These are phyloP conservation scores for Hormaphis cornu DNA, from an alignment of 1,140 invertebrate species.

Conservation along the genomic window DNA sequence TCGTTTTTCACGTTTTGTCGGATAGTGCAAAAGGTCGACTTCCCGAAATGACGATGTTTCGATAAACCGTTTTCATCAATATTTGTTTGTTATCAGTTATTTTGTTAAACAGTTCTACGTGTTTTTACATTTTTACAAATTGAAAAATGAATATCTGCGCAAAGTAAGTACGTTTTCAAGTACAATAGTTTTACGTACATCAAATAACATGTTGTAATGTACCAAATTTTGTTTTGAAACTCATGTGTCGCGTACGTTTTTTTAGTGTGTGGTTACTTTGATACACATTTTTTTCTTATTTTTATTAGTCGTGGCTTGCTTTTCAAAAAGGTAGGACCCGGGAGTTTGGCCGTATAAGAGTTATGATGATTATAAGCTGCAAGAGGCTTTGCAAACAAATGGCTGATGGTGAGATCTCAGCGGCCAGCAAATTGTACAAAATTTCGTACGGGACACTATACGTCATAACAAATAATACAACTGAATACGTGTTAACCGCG, in stretches of 20 bases:
- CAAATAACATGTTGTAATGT: not conserved
- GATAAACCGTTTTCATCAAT: too few species aligned
- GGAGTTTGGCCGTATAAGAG: not conserved
- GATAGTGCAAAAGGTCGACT: too few species aligned
- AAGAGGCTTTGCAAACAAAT: not conserved
- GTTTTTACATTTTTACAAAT: too few species aligned
- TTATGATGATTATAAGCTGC: not conserved
- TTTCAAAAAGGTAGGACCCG: not conserved
- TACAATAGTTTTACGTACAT: not conserved
- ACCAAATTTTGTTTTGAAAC: not conserved
- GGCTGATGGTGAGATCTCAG: not conserved
- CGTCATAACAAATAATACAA: not conserved
- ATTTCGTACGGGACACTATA: not conserved
- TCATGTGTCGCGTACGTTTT: not conserved
- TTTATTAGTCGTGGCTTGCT: not conserved
- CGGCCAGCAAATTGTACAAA: not conserved
- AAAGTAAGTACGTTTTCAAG: not conserved
- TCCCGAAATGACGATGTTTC: too few species aligned
- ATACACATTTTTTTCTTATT: not conserved
- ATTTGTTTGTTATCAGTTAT: too few species aligned
- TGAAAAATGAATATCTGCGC: not conserved
- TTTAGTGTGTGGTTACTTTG: not conserved
- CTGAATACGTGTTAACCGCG: not conserved
- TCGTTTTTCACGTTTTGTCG: too few species aligned
- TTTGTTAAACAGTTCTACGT: too few species aligned